phyloP scores from a whole-genome alignment of 2,888 invertebrate genomes.

The Pediacus dermestoides region DNA sequence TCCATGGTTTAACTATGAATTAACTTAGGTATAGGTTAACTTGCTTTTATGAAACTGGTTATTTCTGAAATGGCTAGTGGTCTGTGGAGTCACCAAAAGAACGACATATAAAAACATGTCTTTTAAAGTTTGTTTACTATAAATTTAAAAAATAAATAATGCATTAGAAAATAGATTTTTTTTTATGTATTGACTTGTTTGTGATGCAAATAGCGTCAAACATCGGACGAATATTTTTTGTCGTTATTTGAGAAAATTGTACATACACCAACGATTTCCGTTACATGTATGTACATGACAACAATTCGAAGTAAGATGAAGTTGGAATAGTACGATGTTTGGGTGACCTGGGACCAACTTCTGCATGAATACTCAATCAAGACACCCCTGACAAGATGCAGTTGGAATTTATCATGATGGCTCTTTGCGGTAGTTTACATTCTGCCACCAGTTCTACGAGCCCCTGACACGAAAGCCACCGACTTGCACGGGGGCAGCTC shows the following conservation, averaged over 20 bases:
- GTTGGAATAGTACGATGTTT: no score
- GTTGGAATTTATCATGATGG: slow-evolving; percentile 7
- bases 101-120: not conserved
- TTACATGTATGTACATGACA: slow-evolving; percentile 1
- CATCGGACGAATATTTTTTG: not conserved
- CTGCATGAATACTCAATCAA: slow-evolving; percentile 24
- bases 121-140: not conserved
- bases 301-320: slow-evolving; percentile 1
- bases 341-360: not conserved
- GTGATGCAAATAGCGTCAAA: slow-evolving; percentile 1
- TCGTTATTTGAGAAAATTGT: not conserved
- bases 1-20: no score
- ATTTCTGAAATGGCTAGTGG: no score
- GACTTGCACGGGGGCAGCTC: slow-evolving; percentile 1
- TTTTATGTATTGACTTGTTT: not conserved
- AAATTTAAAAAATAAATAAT: not conserved
- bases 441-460: slow-evolving; percentile 1
- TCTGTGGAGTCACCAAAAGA: not conserved
- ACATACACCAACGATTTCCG: slow-evolving; percentile 3
- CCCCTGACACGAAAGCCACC: slow-evolving; percentile 6
- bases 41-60: no score
- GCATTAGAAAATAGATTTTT: no score
- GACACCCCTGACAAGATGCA: slow-evolving; percentile 7
- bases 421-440: slow-evolving; percentile 3
- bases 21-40: no score